Evolutionary conservation across 2,797 vertebrate genomes (phyloP).

Genomic region (Gymnothorax javanicus): DNA sequence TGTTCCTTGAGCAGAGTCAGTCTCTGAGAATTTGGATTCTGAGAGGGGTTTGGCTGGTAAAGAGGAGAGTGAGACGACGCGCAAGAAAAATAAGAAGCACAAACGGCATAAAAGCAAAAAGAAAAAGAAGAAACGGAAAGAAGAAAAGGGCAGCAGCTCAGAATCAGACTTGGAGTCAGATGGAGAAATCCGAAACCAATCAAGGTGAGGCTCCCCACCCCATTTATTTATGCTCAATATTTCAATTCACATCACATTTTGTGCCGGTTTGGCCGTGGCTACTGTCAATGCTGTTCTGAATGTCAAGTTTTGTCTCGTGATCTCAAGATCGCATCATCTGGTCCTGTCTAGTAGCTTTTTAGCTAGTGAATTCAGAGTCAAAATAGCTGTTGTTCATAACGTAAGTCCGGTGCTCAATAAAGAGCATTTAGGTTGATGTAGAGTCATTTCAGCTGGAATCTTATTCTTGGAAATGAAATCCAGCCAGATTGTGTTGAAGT

Average conservation of each 20-base stretch:
- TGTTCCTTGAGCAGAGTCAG: slow-evolving; percentile 60
- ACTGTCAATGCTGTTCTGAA: neutral
- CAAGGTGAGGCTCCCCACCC: slow-evolving; percentile 60
- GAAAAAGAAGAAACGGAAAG: slow-evolving; percentile 75
- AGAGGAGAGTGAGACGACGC: slow-evolving; percentile 66
- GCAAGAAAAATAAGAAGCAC: slow-evolving; percentile 82
- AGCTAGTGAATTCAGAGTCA: too few species aligned
- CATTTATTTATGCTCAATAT: neutral
- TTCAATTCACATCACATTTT: neutral
- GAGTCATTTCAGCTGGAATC: too few species aligned
- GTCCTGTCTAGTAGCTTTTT: neutral
- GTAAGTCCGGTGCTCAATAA: too few species aligned
- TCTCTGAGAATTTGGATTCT: slow-evolving; percentile 56
- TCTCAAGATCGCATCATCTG: neutral
- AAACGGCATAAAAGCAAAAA: slow-evolving; percentile 83
- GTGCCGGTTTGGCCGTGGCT: neutral
- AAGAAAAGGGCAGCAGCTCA: slow-evolving; percentile 78
- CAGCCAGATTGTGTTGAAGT: too few species aligned
- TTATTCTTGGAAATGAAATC: too few species aligned
- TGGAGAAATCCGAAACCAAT: slow-evolving; percentile 63
- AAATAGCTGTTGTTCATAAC: too few species aligned
- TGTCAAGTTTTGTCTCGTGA: neutral
- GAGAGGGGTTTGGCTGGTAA: slow-evolving; percentile 62
- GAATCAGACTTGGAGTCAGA: slow-evolving; percentile 78
- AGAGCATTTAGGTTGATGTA: too few species aligned